Conservation (phyloP, 92 coral and sea anemone genomes). For the Montipora capitata region DNA sequence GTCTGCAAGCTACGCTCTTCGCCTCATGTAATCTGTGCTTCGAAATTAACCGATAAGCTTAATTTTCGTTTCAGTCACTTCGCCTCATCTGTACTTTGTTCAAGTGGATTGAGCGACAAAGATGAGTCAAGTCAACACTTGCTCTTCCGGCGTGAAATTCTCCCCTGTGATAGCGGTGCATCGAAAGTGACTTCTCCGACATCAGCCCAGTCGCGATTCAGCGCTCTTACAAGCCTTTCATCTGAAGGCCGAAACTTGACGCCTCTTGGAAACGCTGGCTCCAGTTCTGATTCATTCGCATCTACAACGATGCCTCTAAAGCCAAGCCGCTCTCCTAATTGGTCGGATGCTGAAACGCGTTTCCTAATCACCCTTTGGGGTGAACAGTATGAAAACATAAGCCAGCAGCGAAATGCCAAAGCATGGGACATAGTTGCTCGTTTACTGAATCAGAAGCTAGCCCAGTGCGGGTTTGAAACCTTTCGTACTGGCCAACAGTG, state of each 20-base stretch:
- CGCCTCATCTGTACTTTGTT: slow-evolving; percentile 18
- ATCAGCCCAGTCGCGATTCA: slow-evolving; percentile 29
- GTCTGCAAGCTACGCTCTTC: no score
- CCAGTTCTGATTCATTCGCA: slow-evolving; percentile 19
- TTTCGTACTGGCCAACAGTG: slow-evolving; percentile 74
- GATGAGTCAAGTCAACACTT: slow-evolving; percentile 17
- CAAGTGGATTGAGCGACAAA: slow-evolving; percentile 14
- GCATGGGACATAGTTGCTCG: slow-evolving; percentile 69
- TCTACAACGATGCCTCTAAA: slow-evolving; percentile 40
- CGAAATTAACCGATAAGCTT: neutral
- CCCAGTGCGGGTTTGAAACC: slow-evolving; percentile 69
- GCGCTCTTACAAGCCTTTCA: slow-evolving; percentile 32
- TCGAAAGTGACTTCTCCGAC: slow-evolving; percentile 2
- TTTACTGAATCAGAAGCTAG: slow-evolving; percentile 60
- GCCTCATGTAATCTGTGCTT: no score
- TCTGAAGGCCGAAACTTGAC: neutral
- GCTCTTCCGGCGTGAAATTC: slow-evolving; percentile 18
- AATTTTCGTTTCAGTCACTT: slow-evolving; percentile 34
- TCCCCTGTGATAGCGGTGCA: slow-evolving; percentile 23
- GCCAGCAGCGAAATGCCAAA: slow-evolving; percentile 69
- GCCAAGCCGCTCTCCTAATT: slow-evolving; percentile 63
- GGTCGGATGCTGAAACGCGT: slow-evolving; percentile 79
- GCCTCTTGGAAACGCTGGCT: neutral
- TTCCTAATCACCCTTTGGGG: slow-evolving; percentile 61
- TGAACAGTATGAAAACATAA: slow-evolving; percentile 66